Evolutionary conservation across 1,140 invertebrate species (phyloP), one percentile per base, ranked within the genome.

Genomic region (Camponotus vicinus): DNA sequence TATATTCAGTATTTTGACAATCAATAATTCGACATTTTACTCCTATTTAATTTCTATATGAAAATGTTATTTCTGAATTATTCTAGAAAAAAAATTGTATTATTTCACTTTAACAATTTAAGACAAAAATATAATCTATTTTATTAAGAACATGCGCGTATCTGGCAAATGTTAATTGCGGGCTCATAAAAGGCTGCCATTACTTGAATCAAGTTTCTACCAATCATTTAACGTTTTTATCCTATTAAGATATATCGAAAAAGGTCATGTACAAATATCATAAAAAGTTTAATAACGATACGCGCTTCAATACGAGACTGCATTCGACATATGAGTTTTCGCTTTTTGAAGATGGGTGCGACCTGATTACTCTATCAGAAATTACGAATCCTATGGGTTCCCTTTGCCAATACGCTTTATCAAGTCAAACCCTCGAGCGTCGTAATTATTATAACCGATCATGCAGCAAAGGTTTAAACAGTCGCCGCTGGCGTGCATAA

Each of bases 391-490:
- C 49, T n/a, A 45, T 40, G 42, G 21, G 2, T 80, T 57, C 37
- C 37, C 79, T 82, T 73, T 83, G 42, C 69, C 13, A 40, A 73
- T 34, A 40, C 79, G 32, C 79, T 83, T 83, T 75, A 49, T 45
- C 79, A 45, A 61, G 79, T 61, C 55, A 61, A 83, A 13, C 55
- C 69, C 69, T 40, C 69, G 32, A 73, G 52, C 79, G 13, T 49
- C 69, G 79, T 55, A 75, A 75, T 75, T 83, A 83, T 83, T 75
- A 27, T 27, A 61, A 73, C 40, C 52, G 18, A 42, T 61, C 79
- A 42, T 32, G 37, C 55, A 27, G 55, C 79, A 83, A 75, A 63
- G 79, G 27, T 61, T 73, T 83, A 75, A 83, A 83, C 18, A 32
- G 40, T 73, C 42, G 67, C 79, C 67, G 67, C 11, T 15, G 55